Evolutionary conservation across 2,888 invertebrate genomes (phyloP), one percentile per base, ranked within the genome.

Genomic region (Drosophila rubida): DNA sequence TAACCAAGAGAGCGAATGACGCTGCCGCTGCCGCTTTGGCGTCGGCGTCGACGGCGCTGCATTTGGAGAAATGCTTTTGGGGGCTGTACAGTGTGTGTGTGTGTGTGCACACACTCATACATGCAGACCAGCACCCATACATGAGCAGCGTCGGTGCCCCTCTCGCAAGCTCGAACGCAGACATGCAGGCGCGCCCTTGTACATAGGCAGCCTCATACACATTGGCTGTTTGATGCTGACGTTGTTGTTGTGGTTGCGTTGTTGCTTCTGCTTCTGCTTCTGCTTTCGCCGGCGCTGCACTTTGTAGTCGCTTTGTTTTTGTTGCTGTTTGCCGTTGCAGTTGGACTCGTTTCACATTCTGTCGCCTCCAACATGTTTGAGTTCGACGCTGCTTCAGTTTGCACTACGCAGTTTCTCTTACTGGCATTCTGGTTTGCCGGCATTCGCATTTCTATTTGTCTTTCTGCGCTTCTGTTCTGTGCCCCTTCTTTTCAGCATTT

Each of bases 1-100:
- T 37, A 50, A n/a, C 39, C 37, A 54, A 81, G 69, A 76, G 58
- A 53, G 44, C 54, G 67, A 72, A 46, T 75, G 64, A 49, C 70
- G 61, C 50, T 64, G 27, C 2, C 37, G 58, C 46, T 66, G 27
- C n/a, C n/a, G 2, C 37, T 50, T 39, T 61, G 32, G 2, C 49
- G 58, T 32, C 58, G 48, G 9, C 73, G 71, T 61, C 57, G 57
- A 39, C 73, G 70, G 54, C 75, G 70, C 71, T 87, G 82, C 82
- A 82, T 71, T 82, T 85, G 82, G 89, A 89, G 89, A 86, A 89
- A 86, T 86, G 75, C 69, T 71, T 78, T 64, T 87, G 89, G 89
- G 87, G 84, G 88, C 87, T 87, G 83, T 70, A 66, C 80, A 65
- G 61, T 51, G 61, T 41, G 19, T 6, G 25, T 25, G 23, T 23